These are phyloP conservation scores for Porites divaricata DNA, from an alignment of 92 coral and sea anemone genomes.

Conservation along the genomic window DNA sequence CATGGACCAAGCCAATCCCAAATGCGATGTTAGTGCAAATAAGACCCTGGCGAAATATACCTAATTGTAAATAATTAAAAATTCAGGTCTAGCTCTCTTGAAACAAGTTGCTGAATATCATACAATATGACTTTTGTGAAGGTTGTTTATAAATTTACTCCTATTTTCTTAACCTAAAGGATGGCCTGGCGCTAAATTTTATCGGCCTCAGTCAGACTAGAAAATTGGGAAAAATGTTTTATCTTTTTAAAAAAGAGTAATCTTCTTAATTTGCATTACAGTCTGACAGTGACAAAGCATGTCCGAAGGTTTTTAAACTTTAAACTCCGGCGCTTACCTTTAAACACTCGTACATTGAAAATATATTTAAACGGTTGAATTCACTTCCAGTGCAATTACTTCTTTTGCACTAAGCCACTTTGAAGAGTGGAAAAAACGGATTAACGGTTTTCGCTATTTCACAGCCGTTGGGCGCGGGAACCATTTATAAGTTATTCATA, in stretches of 20 bases:
- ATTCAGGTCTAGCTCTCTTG: background rate
- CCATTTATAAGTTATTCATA: constrained; percentile 20
- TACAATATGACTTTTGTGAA: too few species aligned
- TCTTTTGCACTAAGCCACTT: too few species aligned
- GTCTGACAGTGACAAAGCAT: background rate
- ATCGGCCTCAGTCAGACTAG: too few species aligned
- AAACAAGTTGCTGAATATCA: background rate
- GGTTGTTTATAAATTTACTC: background rate
- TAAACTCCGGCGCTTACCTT: background rate
- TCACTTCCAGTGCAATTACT: too few species aligned
- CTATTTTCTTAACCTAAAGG: background rate
- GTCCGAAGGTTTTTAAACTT: background rate
- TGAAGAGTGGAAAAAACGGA: background rate
- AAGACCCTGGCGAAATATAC: background rate
- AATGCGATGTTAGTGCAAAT: background rate
- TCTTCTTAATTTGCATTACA: too few species aligned
- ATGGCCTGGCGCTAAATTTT: background rate
- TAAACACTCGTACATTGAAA: too few species aligned
- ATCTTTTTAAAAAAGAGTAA: too few species aligned
- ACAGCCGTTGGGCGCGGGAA: constrained; percentile 18
- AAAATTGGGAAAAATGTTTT: too few species aligned
- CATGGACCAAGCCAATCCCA: too few species aligned
- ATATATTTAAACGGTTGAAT: too few species aligned
- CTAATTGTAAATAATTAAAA: constrained; percentile 8
- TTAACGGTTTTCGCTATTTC: constrained; percentile 1